Base-by-base conservation (phyloP, 2,113 vertebrate species). In the Psittacus erithacus region DNA sequence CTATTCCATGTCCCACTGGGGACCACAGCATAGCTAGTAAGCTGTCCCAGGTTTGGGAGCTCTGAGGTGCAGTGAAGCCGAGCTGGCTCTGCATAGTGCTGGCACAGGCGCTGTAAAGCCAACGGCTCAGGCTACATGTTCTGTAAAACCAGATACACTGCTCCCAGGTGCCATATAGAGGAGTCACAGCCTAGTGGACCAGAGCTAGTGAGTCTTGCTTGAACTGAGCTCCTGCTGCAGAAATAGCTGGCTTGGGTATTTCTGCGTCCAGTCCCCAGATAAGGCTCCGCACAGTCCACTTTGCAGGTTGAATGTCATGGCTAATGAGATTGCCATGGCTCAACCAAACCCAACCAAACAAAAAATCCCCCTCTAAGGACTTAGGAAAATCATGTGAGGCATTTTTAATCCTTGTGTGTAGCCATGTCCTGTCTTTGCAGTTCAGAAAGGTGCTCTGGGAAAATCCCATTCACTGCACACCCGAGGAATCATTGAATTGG, bases 401-500 rank as follows among this genome's bases (percentile, higher is more conserved):
- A 1, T 28, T 57, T 88, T 74, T 64, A 85, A 80, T 75, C 65
- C 28, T 35, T 25, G 10, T 69, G 22, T 84, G 52, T 73, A 86
- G 78, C 47, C 0, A 0, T 60, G 52, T 88, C 29, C 69, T 95
- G 74, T 70, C 85, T 95, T 95, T 94, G 70, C 96, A 99, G 98
- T 98, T 92, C 95, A 95, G 31, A 49, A 92, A 84, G 97, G 89
- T 60, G 96, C 95, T 74, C 77, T 79, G 65, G 96, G 78, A 38
- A 96, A 95, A 87, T 84, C 97, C 39, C 96, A 97, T 27, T 96
- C 98, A 14, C 95, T 97, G n/a, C 96, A 95, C 63, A 98, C 97
- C 78, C 97, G 99, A 97, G 98, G 98, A 7, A 79, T 99, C 39
- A 70, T 99, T 24, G 98, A 99, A 67, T 86, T 99, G 91, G 98